Base-by-base conservation (phyloP, 1,140 invertebrate genomes). In the Ericerus pela region DNA sequence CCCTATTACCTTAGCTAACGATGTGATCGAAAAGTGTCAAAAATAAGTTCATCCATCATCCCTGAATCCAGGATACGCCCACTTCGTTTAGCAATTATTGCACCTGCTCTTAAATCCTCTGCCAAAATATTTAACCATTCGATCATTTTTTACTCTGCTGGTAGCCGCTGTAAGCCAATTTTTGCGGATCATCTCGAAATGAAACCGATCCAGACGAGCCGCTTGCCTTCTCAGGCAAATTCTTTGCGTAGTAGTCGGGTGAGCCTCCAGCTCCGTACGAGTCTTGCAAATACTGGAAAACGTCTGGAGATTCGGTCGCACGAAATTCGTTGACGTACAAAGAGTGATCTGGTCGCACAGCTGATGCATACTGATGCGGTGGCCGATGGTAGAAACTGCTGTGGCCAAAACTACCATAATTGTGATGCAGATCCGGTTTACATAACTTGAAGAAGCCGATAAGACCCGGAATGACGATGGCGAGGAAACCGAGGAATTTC, bases 401-500 rank as follows among this genome's bases (percentile, higher is more conserved):
- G 59, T 77, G 72, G n/a, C 66, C 73, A 26, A 72, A 71, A 47
- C 60, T 66, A 14, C 68, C 66, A 31, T 68, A 67, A 36, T 62
- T 71, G 51, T 62, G 65, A 4, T 70, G 68, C 1, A 70, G 58
- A 12, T 74, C 65, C 0, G 77, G 76, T 53, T 75, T 77, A 70
- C 82, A 87, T 26, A 87, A 71, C 63, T 85, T 85, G 67, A 86
- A 85, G 70, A 85, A 86, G 8, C 80, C 85, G 56, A 87, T 86
- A 0, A 85, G 63, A 66, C 77, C 79, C 26, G 84, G 84, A 58
- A 88, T 70, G 22, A 85, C 74, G 33, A 88, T 76, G 20, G 82
- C 82, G 62, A 84, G 69, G 64, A 88, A 80, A 29, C 81, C 82
- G 1, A 88, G 72, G 63, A 88, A 76, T 62, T 88, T 88, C 69